Evolutionary conservation across 2,113 vertebrate genomes (phyloP).

Genomic region (Nestor notabilis): DNA sequence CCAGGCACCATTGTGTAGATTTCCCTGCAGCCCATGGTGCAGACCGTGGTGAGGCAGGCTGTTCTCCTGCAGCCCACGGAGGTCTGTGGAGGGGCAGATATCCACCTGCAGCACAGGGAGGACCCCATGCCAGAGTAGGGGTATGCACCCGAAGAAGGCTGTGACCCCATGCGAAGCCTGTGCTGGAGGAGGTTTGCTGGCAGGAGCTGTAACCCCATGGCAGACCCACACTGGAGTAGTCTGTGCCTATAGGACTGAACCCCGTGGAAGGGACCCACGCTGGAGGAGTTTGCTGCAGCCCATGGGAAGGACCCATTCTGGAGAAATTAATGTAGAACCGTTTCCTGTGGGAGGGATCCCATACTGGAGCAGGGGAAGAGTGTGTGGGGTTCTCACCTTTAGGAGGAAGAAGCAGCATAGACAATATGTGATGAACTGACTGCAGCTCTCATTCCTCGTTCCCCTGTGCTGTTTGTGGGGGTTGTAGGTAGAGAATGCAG

Average conservation of each 20-base stretch:
- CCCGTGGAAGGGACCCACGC: background rate
- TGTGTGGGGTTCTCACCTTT: background rate
- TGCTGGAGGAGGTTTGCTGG: background rate
- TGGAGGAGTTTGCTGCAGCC: background rate
- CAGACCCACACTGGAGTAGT: background rate
- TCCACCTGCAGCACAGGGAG: background rate
- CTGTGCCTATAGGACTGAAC: background rate
- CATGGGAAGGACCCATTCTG: background rate
- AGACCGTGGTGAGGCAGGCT: background rate
- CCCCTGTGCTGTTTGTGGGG: accelerated
- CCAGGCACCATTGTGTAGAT: background rate
- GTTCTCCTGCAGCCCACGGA: background rate
- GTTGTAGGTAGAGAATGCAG: background rate
- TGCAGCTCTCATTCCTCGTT: accelerated
- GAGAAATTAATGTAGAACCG: background rate
- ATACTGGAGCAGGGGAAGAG: background rate
- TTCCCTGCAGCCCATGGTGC: accelerated
- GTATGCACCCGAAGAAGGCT: background rate
- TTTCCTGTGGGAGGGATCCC: background rate
- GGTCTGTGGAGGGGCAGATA: accelerated
- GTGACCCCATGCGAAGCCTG: too few species aligned
- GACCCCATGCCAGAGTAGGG: background rate
- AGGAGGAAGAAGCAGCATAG: background rate
- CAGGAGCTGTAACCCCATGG: background rate
- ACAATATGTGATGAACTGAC: background rate